A percentile compares a stretch with the other conserved stretches of the same genome.
Conservation (phyloP, 2,797 vertebrate species). For the Danio tinwini region DNA sequence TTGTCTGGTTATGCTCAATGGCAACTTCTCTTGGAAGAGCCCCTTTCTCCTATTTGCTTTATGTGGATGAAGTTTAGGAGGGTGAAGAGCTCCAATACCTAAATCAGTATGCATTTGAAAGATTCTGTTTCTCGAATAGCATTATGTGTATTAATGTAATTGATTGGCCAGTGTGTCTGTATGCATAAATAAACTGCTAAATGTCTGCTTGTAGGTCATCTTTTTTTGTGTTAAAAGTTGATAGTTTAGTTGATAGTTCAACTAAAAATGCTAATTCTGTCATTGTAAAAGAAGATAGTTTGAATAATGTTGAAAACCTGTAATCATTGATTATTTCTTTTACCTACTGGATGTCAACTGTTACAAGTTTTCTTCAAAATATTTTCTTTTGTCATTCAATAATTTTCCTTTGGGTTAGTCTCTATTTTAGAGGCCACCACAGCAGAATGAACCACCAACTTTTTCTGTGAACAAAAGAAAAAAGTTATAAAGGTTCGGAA, state of each 20-base stretch:
- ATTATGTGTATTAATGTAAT: background rate
- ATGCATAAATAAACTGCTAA: conserved; percentile 8
- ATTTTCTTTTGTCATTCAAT: too few species aligned
- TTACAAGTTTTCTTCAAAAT: too few species aligned
- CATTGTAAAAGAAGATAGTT: background rate
- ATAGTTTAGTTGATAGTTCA: too few species aligned
- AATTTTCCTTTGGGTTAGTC: too few species aligned
- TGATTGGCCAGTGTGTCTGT: background rate
- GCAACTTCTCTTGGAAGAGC: conserved; percentile 14
- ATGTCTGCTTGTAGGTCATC: background rate
- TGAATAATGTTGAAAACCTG: too few species aligned
- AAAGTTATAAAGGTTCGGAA: too few species aligned
- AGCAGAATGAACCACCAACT: too few species aligned
- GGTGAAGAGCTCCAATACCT: background rate
- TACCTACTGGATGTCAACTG: too few species aligned
- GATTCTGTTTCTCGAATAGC: background rate
- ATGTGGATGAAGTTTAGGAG: background rate
- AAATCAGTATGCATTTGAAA: background rate
- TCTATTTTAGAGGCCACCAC: too few species aligned
- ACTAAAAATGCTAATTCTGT: background rate
- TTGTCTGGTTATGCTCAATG: background rate
- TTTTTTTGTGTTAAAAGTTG: background rate
- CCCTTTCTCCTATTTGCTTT: background rate
- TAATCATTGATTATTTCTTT: too few species aligned
- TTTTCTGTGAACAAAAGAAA: too few species aligned